Percentiles rank a stretch among this genome's conserved stretches.
Conservation (phyloP, 2,888 invertebrate species). For the Formica aserva region DNA sequence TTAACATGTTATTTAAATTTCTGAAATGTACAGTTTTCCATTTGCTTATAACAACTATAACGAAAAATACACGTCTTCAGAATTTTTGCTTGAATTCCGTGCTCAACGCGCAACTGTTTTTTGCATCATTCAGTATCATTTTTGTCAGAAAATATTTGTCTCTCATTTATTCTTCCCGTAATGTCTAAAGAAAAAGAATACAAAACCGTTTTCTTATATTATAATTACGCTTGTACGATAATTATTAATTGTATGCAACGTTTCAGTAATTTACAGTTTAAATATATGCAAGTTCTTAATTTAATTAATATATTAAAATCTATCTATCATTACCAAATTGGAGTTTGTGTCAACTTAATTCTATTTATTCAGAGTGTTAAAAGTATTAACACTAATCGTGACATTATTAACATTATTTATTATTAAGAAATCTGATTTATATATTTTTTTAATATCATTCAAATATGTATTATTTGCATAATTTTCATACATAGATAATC, state of each 20-base stretch:
- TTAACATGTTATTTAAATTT: conserved; percentile 25
- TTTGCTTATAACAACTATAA: background rate
- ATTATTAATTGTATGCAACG: conserved; percentile 51
- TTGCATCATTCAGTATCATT: background rate
- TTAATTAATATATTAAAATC: background rate
- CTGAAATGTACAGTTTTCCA: background rate
- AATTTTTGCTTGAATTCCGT: background rate
- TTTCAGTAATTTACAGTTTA: conserved; percentile 58
- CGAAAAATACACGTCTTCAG: background rate
- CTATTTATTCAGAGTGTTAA: background rate
- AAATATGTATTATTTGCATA: background rate
- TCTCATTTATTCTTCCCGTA: background rate
- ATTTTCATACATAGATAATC: background rate
- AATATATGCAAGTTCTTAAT: background rate
- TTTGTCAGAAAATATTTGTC: background rate
- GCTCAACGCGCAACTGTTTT: background rate
- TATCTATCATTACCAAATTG: background rate
- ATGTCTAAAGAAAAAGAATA: background rate
- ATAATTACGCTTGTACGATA: conserved; percentile 65
- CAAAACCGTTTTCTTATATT: conserved; percentile 53
- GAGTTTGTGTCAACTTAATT: background rate
- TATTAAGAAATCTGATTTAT: background rate
- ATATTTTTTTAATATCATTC: background rate
- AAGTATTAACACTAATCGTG: background rate
- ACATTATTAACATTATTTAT: background rate